phyloP scores from a whole-genome alignment of 1,140 invertebrate species.

The Vollenhovia emeryi region DNA sequence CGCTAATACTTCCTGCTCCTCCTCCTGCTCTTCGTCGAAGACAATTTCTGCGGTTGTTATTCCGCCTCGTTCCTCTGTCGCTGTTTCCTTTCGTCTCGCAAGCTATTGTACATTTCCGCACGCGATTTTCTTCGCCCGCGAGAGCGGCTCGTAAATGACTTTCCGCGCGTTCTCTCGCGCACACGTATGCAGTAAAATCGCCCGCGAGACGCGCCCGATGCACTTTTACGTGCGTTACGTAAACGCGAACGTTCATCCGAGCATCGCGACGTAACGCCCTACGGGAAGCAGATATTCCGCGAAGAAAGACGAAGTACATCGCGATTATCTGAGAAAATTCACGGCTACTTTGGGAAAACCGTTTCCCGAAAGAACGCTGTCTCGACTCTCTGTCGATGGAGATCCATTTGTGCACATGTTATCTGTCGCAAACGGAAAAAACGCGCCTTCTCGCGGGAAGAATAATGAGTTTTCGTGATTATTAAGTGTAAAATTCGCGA shows the following conservation, averaged over 20 bases:
- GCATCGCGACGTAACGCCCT: neutral
- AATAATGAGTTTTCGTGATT: neutral
- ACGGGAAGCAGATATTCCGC: neutral
- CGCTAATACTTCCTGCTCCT: neutral
- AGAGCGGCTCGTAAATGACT: conserved; percentile 1
- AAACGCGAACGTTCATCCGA: neutral
- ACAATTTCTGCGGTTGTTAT: conserved; percentile 33
- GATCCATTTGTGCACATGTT: neutral
- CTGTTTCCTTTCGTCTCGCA: conserved; percentile 1
- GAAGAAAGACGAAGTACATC: neutral
- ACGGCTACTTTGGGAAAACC: neutral
- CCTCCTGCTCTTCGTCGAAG: neutral
- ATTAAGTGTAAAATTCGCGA: neutral
- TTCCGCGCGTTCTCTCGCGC: neutral
- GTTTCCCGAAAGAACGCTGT: neutral
- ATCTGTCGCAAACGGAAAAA: neutral
- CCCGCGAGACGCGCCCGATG: neutral
- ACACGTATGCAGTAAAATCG: conserved; percentile 15
- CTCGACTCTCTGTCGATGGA: too few relatives aligned
- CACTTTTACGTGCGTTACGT: conserved; percentile 27
- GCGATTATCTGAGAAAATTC: neutral
- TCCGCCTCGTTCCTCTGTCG: neutral
- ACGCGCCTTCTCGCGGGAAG: neutral
- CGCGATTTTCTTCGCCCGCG: neutral
- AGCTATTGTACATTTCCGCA: neutral